Percentiles rank a stretch among this genome's conserved stretches.
phyloP scores from a whole-genome alignment of 2,888 invertebrate species.

The Barypeithes pellucidus region DNA sequence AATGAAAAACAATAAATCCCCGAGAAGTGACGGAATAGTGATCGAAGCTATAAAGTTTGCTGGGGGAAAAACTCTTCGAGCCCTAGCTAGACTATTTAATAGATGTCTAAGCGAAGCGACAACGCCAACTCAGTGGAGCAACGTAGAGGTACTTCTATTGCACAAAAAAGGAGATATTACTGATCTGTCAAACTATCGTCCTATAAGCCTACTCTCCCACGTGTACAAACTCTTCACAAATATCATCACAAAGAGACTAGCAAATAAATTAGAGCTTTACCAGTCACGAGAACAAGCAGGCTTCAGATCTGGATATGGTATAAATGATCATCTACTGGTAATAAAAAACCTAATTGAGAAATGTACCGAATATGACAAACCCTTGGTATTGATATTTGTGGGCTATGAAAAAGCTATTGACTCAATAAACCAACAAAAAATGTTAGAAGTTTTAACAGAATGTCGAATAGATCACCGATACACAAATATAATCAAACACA shows the following conservation, averaged over 20 bases:
- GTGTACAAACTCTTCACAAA: conserved; percentile 11
- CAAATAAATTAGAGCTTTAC: neutral
- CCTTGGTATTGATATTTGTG: no score
- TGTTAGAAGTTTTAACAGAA: no score
- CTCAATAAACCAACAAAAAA: no score
- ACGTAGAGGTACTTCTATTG: no score
- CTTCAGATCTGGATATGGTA: neutral
- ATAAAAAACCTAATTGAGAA: neutral
- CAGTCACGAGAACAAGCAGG: neutral
- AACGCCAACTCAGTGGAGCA: neutral
- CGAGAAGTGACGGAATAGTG: neutral
- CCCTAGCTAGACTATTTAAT: neutral
- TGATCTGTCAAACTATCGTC: neutral
- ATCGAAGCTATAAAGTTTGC: neutral
- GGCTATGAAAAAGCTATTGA: no score
- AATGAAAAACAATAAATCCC: conserved; percentile 21
- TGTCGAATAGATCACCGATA: no score
- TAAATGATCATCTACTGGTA: neutral
- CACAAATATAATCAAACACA: no score
- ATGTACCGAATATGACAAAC: neutral
- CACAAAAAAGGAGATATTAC: conserved; percentile 5
- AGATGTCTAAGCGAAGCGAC: neutral
- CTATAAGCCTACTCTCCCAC: conserved; percentile 1
- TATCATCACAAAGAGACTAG: conserved; percentile 1
- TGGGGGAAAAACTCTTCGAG: neutral